Conservation (phyloP, 2,113 vertebrate species). For the Alethe castanea region DNA sequence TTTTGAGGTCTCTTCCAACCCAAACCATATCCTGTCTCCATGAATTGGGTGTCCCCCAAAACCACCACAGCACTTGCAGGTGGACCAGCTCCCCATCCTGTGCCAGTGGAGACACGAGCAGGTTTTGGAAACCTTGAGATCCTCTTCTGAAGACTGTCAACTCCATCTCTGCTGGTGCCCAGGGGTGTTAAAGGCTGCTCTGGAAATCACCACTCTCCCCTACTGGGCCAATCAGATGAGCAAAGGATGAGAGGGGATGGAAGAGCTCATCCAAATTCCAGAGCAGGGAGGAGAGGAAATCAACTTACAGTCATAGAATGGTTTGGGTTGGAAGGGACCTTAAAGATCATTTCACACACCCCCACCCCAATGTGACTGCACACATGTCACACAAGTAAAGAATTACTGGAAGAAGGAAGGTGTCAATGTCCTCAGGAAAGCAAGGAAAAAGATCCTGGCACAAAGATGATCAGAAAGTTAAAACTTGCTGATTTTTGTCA, state of each 20-base stretch:
- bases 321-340: background rate
- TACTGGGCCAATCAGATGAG: background rate
- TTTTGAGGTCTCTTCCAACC: background rate
- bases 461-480: background rate
- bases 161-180: background rate
- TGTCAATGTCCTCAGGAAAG: background rate
- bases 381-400: background rate
- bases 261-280: background rate
- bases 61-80: background rate
- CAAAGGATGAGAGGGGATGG: background rate
- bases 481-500: background rate
- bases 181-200: background rate
- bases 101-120: rapidly evolving
- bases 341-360: background rate
- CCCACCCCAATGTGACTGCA: background rate
- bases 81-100: background rate
- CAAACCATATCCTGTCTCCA: background rate
- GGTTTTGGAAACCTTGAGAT: background rate
- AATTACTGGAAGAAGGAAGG: background rate
- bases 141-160: background rate
- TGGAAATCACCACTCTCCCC: background rate
- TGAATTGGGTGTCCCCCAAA: background rate
- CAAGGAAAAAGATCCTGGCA: background rate
- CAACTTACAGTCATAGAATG: background rate
- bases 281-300: background rate